Conservation (phyloP, 1,140 invertebrate genomes). For the Hermetia illucens region DNA sequence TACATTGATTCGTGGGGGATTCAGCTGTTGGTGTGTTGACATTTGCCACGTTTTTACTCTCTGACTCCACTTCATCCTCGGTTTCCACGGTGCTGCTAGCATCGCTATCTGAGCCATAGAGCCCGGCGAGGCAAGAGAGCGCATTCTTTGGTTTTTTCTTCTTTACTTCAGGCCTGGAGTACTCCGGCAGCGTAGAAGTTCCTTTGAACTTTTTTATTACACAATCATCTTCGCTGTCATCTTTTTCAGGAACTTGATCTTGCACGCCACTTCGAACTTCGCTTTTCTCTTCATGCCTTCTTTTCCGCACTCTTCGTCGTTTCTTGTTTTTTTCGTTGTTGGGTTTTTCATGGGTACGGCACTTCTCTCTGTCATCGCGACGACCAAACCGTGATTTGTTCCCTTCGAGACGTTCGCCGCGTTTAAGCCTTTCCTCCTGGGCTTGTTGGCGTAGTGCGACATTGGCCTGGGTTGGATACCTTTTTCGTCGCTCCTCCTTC, state of each 20-base stretch:
- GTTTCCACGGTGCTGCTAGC: neutral
- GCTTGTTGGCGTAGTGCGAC: slow-evolving; percentile 47
- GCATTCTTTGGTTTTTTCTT: neutral
- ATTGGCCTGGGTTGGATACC: slow-evolving; percentile 55
- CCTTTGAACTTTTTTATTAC: neutral
- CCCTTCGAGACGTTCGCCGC: slow-evolving; percentile 49
- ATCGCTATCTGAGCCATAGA: slow-evolving; percentile 1
- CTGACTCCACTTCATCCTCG: neutral
- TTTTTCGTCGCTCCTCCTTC: slow-evolving; percentile 61
- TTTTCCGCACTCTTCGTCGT: slow-evolving; percentile 1
- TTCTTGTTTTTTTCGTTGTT: neutral
- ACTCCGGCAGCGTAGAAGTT: neutral
- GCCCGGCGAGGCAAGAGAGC: neutral
- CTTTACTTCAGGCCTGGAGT: neutral
- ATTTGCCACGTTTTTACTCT: neutral
- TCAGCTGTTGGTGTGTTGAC: neutral
- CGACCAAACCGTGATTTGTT: slow-evolving; percentile 32
- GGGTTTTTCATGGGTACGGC: neutral
- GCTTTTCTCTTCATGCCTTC: neutral
- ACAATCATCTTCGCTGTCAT: neutral
- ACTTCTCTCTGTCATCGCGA: slow-evolving; percentile 16
- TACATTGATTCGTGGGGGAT: too few species aligned
- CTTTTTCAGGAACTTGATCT: neutral
- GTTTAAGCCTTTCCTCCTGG: slow-evolving; percentile 45
- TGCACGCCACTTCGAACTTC: neutral